Evolutionary conservation across 2,888 invertebrate genomes (phyloP).

Genomic region (Coenonympha glycerion): DNA sequence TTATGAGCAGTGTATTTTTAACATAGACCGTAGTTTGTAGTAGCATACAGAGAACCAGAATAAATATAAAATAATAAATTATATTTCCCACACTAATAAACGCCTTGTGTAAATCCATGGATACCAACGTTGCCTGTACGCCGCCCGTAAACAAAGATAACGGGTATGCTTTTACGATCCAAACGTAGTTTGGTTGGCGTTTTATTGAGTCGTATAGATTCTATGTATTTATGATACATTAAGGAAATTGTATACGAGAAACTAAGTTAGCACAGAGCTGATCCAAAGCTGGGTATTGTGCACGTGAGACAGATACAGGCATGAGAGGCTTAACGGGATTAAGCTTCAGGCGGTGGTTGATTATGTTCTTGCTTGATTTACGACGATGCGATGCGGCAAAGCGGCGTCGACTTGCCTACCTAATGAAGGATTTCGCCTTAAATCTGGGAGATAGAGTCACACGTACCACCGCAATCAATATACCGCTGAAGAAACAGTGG

Average conservation of each 20-base stretch:
- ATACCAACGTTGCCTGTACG: slow-evolving; percentile 3
- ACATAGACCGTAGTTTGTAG: no score
- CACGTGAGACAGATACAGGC: slow-evolving; percentile 62
- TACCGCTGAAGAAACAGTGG: slow-evolving; percentile 48
- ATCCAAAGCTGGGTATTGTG: slow-evolving; percentile 57
- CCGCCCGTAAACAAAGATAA: slow-evolving; percentile 42
- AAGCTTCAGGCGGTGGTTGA: slow-evolving; percentile 60
- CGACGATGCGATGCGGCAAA: slow-evolving; percentile 62
- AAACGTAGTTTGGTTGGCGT: slow-evolving; percentile 45
- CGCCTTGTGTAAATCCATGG: slow-evolving; percentile 23
- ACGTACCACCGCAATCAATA: slow-evolving; percentile 55
- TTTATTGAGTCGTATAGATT: slow-evolving; percentile 50
- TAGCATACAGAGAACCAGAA: no score
- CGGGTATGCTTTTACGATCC: slow-evolving; percentile 46
- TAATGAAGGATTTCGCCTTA: slow-evolving; percentile 50
- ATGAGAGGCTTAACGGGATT: slow-evolving; percentile 67
- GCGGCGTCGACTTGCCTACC: slow-evolving; percentile 51
- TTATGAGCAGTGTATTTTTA: no score
- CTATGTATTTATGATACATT: slow-evolving; percentile 40
- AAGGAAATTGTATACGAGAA: slow-evolving; percentile 37
- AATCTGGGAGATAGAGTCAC: slow-evolving; percentile 61
- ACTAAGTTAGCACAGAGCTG: slow-evolving; percentile 38
- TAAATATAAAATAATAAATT: neutral
- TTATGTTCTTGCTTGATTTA: slow-evolving; percentile 71
- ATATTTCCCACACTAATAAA: neutral